Conservation (phyloP, 2,113 vertebrate species). For the Melanocharis versteri region DNA sequence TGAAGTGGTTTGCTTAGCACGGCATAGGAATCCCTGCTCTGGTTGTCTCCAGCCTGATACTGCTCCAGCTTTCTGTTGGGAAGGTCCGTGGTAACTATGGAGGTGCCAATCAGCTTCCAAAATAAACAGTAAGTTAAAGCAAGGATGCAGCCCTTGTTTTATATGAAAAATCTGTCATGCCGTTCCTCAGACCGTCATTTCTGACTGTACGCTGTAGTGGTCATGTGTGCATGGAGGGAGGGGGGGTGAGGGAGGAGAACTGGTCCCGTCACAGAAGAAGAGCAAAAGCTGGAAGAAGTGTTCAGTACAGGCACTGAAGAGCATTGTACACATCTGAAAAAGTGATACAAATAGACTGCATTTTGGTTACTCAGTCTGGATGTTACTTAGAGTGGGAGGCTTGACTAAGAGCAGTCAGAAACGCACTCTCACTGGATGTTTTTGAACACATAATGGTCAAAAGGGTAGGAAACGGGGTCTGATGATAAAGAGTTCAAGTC, state of each 20-base stretch:
- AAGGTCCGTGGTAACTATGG: background rate
- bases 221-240: fast-evolving
- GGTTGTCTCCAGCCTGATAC: background rate
- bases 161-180: background rate
- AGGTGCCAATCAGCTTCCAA: background rate
- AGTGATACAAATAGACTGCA: background rate
- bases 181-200: background rate
- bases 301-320: background rate
- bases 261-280: background rate
- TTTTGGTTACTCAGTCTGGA: background rate
- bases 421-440: fast-evolving
- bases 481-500: background rate
- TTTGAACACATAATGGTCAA: background rate
- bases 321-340: background rate
- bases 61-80: background rate
- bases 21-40: background rate
- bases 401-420: background rate
- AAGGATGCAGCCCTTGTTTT: background rate
- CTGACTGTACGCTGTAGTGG: background rate
- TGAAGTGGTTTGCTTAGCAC: slow-evolving; percentile 1
- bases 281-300: background rate
- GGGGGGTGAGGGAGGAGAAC: background rate
- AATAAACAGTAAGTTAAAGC: background rate
- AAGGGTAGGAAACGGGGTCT: background rate
- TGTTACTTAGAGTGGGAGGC: background rate